These are phyloP conservation scores for Rhynchophorus ferrugineus DNA, from an alignment of 1,140 invertebrate species.

Conservation along the genomic window DNA sequence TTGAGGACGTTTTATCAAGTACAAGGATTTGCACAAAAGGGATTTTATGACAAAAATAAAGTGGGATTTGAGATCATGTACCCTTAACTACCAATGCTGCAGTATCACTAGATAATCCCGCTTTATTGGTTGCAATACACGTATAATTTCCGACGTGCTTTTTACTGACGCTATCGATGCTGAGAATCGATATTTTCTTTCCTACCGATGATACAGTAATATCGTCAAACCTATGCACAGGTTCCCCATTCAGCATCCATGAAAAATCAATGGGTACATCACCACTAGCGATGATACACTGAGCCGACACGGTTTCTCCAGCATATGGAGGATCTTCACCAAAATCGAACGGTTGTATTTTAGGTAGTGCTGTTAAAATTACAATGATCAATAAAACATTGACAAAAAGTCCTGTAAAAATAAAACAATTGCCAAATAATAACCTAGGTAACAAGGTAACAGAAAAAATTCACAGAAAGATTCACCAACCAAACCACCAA, in stretches of 20 bases:
- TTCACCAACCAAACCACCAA: no score
- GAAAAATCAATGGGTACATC: slow-evolving; percentile 57
- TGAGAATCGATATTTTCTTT: slow-evolving; percentile 42
- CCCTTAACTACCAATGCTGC: slow-evolving; percentile 28
- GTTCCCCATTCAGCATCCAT: slow-evolving; percentile 56
- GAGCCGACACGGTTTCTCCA: slow-evolving; percentile 61
- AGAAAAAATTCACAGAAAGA: no score
- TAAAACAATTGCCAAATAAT: no score
- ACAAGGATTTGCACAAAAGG: no score
- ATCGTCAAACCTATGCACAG: slow-evolving; percentile 31
- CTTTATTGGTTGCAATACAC: slow-evolving; percentile 58
- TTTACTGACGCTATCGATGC: slow-evolving; percentile 65
- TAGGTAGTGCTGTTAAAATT: slow-evolving; percentile 48
- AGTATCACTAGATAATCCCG: slow-evolving; percentile 45
- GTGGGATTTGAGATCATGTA: no score
- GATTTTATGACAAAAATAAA: no score
- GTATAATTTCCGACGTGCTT: slow-evolving; percentile 58
- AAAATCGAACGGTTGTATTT: slow-evolving; percentile 61
- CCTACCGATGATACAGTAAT: slow-evolving; percentile 27
- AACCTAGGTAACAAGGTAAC: no score
- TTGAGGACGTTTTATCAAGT: no score
- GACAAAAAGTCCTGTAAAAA: no score
- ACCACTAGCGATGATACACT: slow-evolving; percentile 63
- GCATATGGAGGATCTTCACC: slow-evolving; percentile 57
- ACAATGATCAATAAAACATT: slow-evolving; percentile 1